Percentiles rank a stretch among this genome's conserved stretches.
Conservation (phyloP, 2,888 invertebrate genomes). For the Ethmia dodecea region DNA sequence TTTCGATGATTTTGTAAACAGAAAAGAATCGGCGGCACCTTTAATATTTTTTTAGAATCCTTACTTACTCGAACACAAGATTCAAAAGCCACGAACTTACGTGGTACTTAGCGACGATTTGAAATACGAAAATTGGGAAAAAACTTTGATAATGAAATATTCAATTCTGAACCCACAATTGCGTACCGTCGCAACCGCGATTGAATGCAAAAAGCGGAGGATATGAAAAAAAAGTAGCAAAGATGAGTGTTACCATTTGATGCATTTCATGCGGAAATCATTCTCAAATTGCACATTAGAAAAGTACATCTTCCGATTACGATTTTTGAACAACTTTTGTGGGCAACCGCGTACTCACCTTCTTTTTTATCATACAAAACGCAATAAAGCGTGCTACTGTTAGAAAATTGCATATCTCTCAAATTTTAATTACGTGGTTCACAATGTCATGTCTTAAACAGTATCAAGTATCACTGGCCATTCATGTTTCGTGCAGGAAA, state of each 20-base stretch:
- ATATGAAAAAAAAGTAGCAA: conserved; percentile 53
- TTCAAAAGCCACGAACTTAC: conserved; percentile 34
- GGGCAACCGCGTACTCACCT: conserved; percentile 12
- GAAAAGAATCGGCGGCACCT: no score
- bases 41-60: conserved; percentile 24
- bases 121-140: conserved; percentile 29
- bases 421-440: not conserved
- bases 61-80: conserved; percentile 20
- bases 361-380: not conserved
- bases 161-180: conserved; percentile 11
- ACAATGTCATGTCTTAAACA: conserved; percentile 17
- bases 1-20: no score
- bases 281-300: conserved; percentile 70
- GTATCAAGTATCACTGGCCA: conserved; percentile 47
- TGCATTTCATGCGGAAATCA: conserved; percentile 67
- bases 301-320: conserved; percentile 57
- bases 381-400: conserved; percentile 6
- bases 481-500: conserved; percentile 47
- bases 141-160: conserved; percentile 19
- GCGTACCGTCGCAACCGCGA: conserved; percentile 40
- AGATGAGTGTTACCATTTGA: conserved; percentile 57
- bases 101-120: conserved; percentile 35
- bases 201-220: conserved; percentile 35
- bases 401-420: not conserved
- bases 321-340: conserved; percentile 24